Conservation (phyloP, 2,113 vertebrate genomes). For the Verasper variegatus region DNA sequence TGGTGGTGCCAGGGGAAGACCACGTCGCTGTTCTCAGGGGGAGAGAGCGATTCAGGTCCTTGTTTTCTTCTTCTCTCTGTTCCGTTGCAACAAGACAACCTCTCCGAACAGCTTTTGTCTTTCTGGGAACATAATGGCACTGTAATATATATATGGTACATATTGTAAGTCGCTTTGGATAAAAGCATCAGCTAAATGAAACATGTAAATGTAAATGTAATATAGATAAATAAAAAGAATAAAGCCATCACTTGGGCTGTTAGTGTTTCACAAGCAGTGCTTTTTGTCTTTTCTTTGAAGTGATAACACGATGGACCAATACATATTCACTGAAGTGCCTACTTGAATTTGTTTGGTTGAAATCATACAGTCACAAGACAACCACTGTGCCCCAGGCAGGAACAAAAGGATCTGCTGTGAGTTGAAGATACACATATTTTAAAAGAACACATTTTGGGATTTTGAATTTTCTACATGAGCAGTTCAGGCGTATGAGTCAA, state of each 20-base stretch:
- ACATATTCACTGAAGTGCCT: too few relatives aligned
- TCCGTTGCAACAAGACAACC: constrained; percentile 50
- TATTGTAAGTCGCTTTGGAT: too few relatives aligned
- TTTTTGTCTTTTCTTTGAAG: constrained; percentile 7
- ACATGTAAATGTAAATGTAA: too few relatives aligned
- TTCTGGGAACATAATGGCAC: constrained; percentile 42
- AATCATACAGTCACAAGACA: not conserved
- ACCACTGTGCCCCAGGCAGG: not conserved
- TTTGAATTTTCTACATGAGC: not conserved
- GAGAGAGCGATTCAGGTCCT: constrained; percentile 44
- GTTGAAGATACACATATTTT: not conserved
- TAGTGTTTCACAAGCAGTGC: constrained; percentile 11
- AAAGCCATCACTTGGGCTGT: constrained; percentile 46
- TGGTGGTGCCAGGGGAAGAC: constrained; percentile 57
- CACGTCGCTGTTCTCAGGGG: constrained; percentile 53
- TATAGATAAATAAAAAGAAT: constrained; percentile 30
- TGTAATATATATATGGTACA: constrained; percentile 27
- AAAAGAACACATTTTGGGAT: not conserved
- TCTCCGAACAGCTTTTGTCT: constrained; percentile 49
- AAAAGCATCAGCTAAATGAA: too few relatives aligned
- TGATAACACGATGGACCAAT: not conserved
- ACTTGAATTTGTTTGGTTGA: not conserved
- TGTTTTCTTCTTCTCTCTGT: constrained; percentile 60
- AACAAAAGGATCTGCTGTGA: not conserved
- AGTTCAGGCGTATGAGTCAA: not conserved